Evolutionary conservation across 2,888 invertebrate genomes (phyloP).

Genomic region (Glyphotaelius pellucidus): DNA sequence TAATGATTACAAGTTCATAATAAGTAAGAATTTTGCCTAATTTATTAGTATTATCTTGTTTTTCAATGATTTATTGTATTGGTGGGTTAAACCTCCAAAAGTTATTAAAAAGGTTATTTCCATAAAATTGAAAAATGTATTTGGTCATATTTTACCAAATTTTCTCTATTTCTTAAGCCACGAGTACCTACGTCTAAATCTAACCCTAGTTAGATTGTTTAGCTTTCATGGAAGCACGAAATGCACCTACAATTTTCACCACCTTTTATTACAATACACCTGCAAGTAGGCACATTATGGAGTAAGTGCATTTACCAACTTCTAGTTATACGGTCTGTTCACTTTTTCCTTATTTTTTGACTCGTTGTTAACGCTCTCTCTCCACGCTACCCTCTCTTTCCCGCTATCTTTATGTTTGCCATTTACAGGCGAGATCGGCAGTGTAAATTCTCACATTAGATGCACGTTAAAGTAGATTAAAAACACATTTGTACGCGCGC

Average conservation of each 20-base stretch:
- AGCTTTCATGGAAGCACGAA: neutral
- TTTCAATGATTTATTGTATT: too few relatives aligned
- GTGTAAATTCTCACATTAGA: constrained; percentile 66
- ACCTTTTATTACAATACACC: neutral
- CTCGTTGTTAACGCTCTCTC: constrained; percentile 48
- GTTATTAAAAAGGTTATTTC: too few relatives aligned
- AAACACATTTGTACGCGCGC: constrained; percentile 64
- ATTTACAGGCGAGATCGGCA: constrained; percentile 63
- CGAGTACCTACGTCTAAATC: neutral
- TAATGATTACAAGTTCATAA: too few relatives aligned
- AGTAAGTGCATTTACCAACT: constrained; percentile 25
- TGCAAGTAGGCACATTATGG: neutral
- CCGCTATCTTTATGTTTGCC: constrained; percentile 65
- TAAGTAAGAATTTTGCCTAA: too few relatives aligned
- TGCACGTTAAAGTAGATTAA: constrained; percentile 65
- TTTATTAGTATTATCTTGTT: too few relatives aligned
- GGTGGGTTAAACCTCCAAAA: too few relatives aligned
- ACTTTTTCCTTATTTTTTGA: constrained; percentile 33
- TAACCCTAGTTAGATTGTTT: neutral
- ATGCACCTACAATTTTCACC: neutral
- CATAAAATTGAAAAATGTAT: too few relatives aligned
- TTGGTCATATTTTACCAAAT: neutral
- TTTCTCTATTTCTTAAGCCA: neutral
- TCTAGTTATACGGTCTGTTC: neutral
- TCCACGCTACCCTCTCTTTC: constrained; percentile 46